Percentiles rank a stretch among this genome's conserved stretches.
Evolutionary conservation across 2,888 invertebrate species (phyloP).

Genomic region (Cerceris rybyensis): DNA sequence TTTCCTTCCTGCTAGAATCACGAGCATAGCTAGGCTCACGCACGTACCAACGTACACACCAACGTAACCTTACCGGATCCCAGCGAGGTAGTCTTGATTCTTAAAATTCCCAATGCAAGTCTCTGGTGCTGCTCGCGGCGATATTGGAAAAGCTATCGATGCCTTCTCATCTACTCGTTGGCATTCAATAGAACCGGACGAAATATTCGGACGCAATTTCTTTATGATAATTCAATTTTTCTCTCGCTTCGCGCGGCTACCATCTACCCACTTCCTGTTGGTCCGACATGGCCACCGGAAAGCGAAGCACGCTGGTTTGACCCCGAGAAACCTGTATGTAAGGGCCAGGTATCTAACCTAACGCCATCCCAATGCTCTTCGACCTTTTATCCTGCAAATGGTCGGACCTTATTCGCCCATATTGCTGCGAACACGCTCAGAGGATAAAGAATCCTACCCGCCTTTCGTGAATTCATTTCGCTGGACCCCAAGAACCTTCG

Average conservation of each 20-base stretch:
- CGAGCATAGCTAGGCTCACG: constrained; percentile 34
- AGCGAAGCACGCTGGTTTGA: constrained; percentile 16
- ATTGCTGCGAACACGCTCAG: constrained; percentile 55
- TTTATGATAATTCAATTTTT: constrained; percentile 78
- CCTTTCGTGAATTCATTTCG: constrained; percentile 66
- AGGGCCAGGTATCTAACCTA: constrained; percentile 57
- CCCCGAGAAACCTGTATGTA: constrained; percentile 26
- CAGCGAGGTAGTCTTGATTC: constrained; percentile 50
- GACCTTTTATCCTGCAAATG: constrained; percentile 65
- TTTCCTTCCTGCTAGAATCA: constrained; percentile 26
- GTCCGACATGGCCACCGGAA: constrained; percentile 4
- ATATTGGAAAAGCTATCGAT: constrained; percentile 70
- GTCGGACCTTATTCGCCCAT: constrained; percentile 59
- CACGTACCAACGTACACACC: constrained; percentile 29
- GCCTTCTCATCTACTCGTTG: constrained; percentile 67
- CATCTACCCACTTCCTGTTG: constrained; percentile 5
- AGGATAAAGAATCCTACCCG: constrained; percentile 55
- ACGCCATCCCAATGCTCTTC: constrained; percentile 32
- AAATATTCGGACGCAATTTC: constrained; percentile 72
- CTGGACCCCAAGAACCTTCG: constrained; percentile 4
- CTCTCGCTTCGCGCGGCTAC: constrained; percentile 26
- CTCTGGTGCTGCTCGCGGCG: constrained; percentile 39
- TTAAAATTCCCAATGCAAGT: constrained; percentile 66
- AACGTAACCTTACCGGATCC: constrained; percentile 7
- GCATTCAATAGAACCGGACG: constrained; percentile 69